A percentile compares a stretch with the other conserved stretches of the same genome.
Conservation (phyloP, 2,888 invertebrate genomes). For the Leptinotarsa juncta region DNA sequence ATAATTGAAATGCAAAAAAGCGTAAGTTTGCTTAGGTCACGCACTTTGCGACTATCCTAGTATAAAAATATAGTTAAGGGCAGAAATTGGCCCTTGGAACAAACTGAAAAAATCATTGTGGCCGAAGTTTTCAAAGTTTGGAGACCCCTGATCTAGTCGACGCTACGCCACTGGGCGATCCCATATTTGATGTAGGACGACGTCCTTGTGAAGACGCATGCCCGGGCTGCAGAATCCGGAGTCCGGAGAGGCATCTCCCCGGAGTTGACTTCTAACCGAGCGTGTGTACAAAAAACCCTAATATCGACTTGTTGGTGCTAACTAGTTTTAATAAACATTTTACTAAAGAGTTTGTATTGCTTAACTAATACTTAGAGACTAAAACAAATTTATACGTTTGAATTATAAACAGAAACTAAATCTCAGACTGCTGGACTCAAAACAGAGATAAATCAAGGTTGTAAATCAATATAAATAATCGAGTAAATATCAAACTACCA, state of each 20-base stretch:
- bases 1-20: no score
- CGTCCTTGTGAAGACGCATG: slow-evolving; percentile 44
- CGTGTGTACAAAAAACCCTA: slow-evolving; percentile 47
- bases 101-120: no score
- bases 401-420: slow-evolving; percentile 18
- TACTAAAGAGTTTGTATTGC: slow-evolving; percentile 30
- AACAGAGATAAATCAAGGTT: slow-evolving; percentile 16
- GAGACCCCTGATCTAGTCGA: no score
- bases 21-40: no score
- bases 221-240: slow-evolving; percentile 58
- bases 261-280: slow-evolving; percentile 57
- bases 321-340: slow-evolving; percentile 48
- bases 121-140: no score
- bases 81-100: no score
- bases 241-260: slow-evolving; percentile 57
- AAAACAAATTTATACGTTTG: slow-evolving; percentile 28
- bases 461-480: slow-evolving; percentile 18
- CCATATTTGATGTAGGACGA: neutral
- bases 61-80: no score
- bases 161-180: neutral
- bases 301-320: slow-evolving; percentile 60
- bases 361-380: slow-evolving; percentile 31
- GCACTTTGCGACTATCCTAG: no score
- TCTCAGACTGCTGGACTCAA: slow-evolving; percentile 18
- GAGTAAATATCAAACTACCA: slow-evolving; percentile 15